Percentiles rank a stretch among this genome's conserved stretches.
Evolutionary conservation across 2,797 vertebrate genomes (phyloP).

Genomic region (Nothura maculosa): DNA sequence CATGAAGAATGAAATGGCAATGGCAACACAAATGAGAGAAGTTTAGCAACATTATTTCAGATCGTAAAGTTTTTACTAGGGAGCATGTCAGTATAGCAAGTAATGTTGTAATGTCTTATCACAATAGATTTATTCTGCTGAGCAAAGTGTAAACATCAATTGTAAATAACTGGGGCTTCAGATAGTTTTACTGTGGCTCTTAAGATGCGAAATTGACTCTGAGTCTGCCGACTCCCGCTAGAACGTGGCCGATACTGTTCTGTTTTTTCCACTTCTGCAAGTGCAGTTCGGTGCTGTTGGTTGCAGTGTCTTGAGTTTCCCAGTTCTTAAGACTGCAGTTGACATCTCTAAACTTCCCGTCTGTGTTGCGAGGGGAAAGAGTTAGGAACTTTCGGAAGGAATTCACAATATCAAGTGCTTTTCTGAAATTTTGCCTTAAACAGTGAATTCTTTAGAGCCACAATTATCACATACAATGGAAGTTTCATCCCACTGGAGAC

Average conservation of each 20-base stretch:
- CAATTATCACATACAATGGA: background rate
- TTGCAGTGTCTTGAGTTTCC: background rate
- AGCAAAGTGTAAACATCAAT: constrained; percentile 36
- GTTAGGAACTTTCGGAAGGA: background rate
- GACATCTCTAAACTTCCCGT: background rate
- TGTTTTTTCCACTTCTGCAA: background rate
- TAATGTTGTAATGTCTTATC: constrained; percentile 51
- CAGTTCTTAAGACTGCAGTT: background rate
- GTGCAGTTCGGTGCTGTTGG: background rate
- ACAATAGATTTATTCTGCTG: constrained; percentile 26
- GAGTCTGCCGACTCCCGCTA: background rate
- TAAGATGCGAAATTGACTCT: constrained; percentile 39
- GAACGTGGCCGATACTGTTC: background rate
- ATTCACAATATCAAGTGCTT: background rate
- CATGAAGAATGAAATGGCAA: background rate
- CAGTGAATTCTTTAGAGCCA: background rate
- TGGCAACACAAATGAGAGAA: constrained; percentile 21
- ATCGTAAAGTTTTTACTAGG: constrained; percentile 43
- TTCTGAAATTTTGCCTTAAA: background rate
- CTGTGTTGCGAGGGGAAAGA: background rate
- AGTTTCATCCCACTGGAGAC: background rate
- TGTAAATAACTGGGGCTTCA: constrained; percentile 54
- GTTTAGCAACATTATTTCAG: constrained; percentile 32
- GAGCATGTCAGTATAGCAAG: background rate
- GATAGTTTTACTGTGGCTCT: constrained; percentile 13